These are phyloP conservation scores for Alectoris magna DNA, from an alignment of 2,797 vertebrate species.

Conservation along the genomic window DNA sequence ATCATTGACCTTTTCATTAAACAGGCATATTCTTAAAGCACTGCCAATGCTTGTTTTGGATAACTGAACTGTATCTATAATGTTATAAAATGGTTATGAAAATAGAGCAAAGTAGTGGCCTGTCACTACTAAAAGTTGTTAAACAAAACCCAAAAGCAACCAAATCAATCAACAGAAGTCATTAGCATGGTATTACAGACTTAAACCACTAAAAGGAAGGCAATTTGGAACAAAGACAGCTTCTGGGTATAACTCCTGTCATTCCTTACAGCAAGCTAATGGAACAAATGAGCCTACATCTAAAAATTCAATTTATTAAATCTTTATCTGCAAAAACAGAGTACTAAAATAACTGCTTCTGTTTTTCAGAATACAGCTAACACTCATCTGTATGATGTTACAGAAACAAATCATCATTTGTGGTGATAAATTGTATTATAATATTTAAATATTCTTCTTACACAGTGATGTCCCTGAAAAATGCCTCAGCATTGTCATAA, in stretches of 20 bases:
- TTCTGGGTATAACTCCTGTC: not conserved
- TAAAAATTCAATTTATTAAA: not conserved
- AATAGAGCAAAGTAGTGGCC: not conserved
- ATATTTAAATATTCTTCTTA: not conserved
- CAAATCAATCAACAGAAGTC: not conserved
- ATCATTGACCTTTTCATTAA: not conserved
- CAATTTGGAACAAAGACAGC: not conserved
- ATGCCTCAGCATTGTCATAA: not conserved
- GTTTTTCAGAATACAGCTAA: not conserved
- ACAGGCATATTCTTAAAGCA: not conserved
- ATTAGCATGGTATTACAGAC: not conserved
- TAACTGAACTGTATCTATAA: not conserved
- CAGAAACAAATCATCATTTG: not conserved
- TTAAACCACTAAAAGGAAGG: not conserved
- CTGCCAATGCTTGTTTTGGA: not conserved
- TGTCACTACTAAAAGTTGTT: not conserved
- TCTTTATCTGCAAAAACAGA: not conserved
- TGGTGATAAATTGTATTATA: not conserved
- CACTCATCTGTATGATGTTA: too few relatives aligned
- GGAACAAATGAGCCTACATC: not conserved
- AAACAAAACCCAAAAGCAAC: not conserved
- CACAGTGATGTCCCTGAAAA: not conserved
- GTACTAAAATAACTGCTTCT: not conserved
- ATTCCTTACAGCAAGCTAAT: not conserved
- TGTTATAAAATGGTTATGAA: not conserved